Evolutionary conservation across 1,140 invertebrate species (phyloP).

Genomic region (Drosophila lini): DNA sequence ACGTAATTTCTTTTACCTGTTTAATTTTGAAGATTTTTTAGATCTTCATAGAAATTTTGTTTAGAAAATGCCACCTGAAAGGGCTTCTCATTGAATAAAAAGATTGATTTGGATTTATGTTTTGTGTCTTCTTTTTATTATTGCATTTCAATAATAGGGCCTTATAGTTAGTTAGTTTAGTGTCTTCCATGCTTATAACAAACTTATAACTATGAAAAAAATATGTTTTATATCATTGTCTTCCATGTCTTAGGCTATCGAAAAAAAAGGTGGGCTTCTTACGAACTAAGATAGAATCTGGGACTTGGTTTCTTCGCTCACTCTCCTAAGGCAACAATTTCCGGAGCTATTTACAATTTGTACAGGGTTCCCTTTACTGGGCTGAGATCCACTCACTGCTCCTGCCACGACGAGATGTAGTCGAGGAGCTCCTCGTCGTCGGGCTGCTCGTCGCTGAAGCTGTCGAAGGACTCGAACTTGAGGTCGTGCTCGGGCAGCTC

Average conservation of each 20-base stretch:
- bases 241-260: constrained; percentile 69
- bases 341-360: constrained; percentile 68
- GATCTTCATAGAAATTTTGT: not conserved
- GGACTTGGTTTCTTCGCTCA: constrained; percentile 51
- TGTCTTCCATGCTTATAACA: constrained; percentile 83
- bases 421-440: constrained; percentile 96
- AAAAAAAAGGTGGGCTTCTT: constrained; percentile 46
- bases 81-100: constrained; percentile 18
- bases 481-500: constrained; percentile 65
- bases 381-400: constrained; percentile 84
- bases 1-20: not conserved
- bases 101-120: constrained; percentile 31
- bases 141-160: constrained; percentile 58
- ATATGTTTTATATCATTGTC: constrained; percentile 81
- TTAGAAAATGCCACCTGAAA: not conserved
- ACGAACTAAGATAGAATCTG: constrained; percentile 35
- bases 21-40: not conserved
- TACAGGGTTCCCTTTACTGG: constrained; percentile 45
- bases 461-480: constrained; percentile 89
- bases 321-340: constrained; percentile 64
- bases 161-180: constrained; percentile 70
- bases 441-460: constrained; percentile 92
- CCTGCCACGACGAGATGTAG: constrained; percentile 94
- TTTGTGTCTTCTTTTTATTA: constrained; percentile 57
- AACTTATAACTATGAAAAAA: constrained; percentile 67